These are phyloP conservation scores for Micrasema longulum DNA, from an alignment of 1,140 invertebrate species.

Conservation along the genomic window DNA sequence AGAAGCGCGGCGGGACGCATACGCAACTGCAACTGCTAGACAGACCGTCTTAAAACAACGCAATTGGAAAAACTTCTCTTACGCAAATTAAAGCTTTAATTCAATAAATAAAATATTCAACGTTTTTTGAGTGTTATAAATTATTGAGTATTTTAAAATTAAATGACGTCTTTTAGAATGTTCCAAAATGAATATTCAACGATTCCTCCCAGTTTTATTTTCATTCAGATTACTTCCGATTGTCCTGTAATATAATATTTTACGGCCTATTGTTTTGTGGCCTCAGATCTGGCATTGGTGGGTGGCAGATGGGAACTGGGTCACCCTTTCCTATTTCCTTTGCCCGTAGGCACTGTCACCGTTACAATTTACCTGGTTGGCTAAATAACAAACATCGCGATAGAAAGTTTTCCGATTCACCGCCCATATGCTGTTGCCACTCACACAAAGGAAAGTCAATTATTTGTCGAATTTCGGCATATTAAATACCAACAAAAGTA, in stretches of 20 bases:
- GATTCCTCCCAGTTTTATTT: background rate
- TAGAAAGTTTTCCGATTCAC: background rate
- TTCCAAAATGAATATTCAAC: background rate
- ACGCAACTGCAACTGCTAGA: no score
- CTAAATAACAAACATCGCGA: background rate
- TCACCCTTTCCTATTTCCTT: conserved; percentile 43
- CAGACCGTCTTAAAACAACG: no score
- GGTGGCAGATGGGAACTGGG: conserved; percentile 42
- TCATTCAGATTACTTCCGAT: conserved; percentile 28
- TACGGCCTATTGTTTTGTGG: conserved; percentile 41
- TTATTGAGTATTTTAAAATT: conserved; percentile 17
- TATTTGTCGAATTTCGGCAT: no score
- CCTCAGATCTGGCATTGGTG: conserved; percentile 41
- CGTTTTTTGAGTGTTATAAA: no score
- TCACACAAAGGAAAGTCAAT: no score
- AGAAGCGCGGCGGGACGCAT: no score
- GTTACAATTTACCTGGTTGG: background rate
- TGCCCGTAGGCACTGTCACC: conserved; percentile 25
- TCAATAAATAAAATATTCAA: no score
- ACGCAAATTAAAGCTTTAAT: no score
- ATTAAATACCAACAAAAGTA: no score
- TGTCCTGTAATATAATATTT: conserved; percentile 38
- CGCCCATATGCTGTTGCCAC: no score
- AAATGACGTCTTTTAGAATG: no score
- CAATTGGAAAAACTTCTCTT: no score